Percentiles rank a stretch among this genome's conserved stretches.
Evolutionary conservation across 2,888 invertebrate species (phyloP).

Genomic region (Drosophila colorata): DNA sequence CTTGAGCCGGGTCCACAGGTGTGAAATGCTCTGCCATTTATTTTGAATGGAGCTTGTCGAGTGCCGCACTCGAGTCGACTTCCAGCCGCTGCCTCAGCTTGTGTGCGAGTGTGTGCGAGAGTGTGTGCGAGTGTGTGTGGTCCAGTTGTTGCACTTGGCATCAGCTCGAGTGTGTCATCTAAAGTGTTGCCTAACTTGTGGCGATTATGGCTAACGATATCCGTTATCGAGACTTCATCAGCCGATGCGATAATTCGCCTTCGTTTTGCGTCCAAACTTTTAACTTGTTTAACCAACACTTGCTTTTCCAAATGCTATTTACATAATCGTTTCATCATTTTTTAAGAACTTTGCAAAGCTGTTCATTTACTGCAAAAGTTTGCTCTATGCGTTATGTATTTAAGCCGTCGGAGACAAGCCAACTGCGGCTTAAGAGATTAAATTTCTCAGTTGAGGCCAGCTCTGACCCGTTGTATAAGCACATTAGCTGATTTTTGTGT

Average conservation of each 20-base stretch:
- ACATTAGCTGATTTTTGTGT: background rate
- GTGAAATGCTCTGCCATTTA: slow-evolving; percentile 57
- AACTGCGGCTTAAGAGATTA: no score
- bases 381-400: background rate
- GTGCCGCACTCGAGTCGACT: slow-evolving; percentile 33
- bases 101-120: background rate
- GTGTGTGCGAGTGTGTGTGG: slow-evolving; percentile 4
- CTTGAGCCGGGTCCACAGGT: slow-evolving; percentile 39
- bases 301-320: background rate
- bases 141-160: slow-evolving; percentile 17
- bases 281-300: slow-evolving; percentile 12
- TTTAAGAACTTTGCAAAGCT: background rate
- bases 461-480: no score
- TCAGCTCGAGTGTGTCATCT: slow-evolving; percentile 29
- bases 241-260: background rate
- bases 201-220: slow-evolving; percentile 15
- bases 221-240: background rate
- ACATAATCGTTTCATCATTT: background rate
- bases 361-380: background rate
- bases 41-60: slow-evolving; percentile 45
- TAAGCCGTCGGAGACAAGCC: no score
- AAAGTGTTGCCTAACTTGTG: slow-evolving; percentile 49
- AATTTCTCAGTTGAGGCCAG: no score
- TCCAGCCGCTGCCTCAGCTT: background rate
- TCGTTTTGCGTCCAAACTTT: slow-evolving; percentile 8